These are phyloP conservation scores for Idaea aversata DNA, from an alignment of 2,888 invertebrate genomes.

Conservation along the genomic window DNA sequence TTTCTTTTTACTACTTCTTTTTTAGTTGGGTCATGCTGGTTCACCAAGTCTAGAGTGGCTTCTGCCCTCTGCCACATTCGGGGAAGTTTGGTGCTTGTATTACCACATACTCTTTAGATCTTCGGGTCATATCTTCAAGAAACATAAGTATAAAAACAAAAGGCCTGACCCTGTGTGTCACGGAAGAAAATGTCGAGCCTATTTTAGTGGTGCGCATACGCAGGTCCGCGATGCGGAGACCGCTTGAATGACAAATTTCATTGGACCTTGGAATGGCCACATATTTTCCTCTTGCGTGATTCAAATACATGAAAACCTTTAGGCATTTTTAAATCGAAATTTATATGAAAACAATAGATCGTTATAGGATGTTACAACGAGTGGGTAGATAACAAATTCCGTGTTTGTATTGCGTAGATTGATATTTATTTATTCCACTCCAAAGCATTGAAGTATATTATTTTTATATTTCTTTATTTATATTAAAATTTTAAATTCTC, in stretches of 20 bases:
- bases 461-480: no score
- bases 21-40: no score
- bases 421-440: background rate
- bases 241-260: slow-evolving; percentile 76
- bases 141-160: no score
- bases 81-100: no score
- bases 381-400: background rate
- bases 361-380: background rate
- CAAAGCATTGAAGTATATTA: background rate
- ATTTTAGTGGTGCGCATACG: slow-evolving; percentile 55
- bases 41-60: no score
- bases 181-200: slow-evolving; percentile 65
- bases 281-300: slow-evolving; percentile 76
- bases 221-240: slow-evolving; percentile 42
- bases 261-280: slow-evolving; percentile 61
- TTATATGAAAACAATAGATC: slow-evolving; percentile 13
- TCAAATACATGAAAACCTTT: slow-evolving; percentile 53
- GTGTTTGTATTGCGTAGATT: background rate
- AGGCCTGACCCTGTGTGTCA: slow-evolving; percentile 46
- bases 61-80: no score
- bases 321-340: slow-evolving; percentile 21
- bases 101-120: no score
- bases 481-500: background rate
- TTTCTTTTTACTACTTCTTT: no score
- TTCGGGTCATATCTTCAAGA: no score